Evolutionary conservation across 1,140 invertebrate genomes (phyloP), one percentile per base, ranked within the genome.

Genomic region (Eupeodes corollae): DNA sequence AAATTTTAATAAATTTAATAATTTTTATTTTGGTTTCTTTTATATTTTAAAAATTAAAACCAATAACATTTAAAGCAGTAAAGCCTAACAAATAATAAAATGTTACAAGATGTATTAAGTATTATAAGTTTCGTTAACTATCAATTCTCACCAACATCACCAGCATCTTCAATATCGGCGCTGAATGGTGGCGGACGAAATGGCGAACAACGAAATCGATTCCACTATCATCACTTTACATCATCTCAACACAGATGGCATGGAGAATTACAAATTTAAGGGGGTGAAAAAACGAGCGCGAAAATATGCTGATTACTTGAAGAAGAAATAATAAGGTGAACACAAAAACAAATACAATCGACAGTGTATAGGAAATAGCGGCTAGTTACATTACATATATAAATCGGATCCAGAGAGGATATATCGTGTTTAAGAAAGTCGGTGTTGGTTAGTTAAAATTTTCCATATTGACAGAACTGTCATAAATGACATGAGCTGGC

Each of bases 281-380:
- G 54, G 55, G 43, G 63, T 67, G 47, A 63, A 63, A 59, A 67
- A 61, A 55, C 58, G 63, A 41, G 63, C 63, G 57, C 61, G 63
- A 49, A 67, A 67, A 51, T 66, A 63, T 49, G 65, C 63, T 32
- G 60, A 66, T 14, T 67, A 67, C 48, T 54, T 67, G 50, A 63
- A 63, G 48, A 67, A 67, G 46, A 67, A 67, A 47, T 67, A 51
- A 64, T 45, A 12, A 11, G 13, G 18, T 1, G 14, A 16, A n/a
- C 19, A 14, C 30, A 31, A n/a, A 18, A 15, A 10, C 18, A n/a
- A n/a, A n/a, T n/a, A n/a, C n/a, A 13, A 33, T n/a, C 21, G 6
- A 37, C 6, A 3, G 10, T 15, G 30, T 21, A 35, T 21, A 11
- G 5, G 9, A 45, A 35, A 35, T 45, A 8, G 21, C 21, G 21